Percentiles rank a stretch among this genome's conserved stretches.
Evolutionary conservation across 1,140 invertebrate genomes (phyloP).

Genomic region (Hylaeus anthracinus): DNA sequence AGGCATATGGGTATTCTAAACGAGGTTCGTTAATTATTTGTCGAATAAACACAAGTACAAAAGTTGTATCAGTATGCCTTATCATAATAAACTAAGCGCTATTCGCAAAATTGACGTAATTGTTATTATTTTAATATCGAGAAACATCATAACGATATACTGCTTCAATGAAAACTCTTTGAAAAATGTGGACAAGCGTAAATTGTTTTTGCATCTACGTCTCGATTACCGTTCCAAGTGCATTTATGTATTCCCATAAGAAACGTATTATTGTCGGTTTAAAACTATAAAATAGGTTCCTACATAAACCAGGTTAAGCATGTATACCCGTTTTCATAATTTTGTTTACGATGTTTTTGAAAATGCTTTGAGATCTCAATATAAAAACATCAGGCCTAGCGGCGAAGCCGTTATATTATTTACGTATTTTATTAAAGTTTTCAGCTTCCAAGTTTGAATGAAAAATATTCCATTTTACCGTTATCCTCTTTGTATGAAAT

Average conservation of each 20-base stretch:
- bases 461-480: slow-evolving; percentile 32
- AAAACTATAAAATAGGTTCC: slow-evolving; percentile 71
- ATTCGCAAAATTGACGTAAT: slow-evolving; percentile 38
- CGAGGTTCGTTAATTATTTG: slow-evolving; percentile 27
- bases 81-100: slow-evolving; percentile 58
- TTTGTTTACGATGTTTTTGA: slow-evolving; percentile 73
- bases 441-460: slow-evolving; percentile 45
- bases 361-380: slow-evolving; percentile 76
- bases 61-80: slow-evolving; percentile 67
- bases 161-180: slow-evolving; percentile 10
- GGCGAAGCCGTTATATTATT: slow-evolving; percentile 61
- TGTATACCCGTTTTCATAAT: slow-evolving; percentile 59
- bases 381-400: slow-evolving; percentile 71
- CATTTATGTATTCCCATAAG: slow-evolving; percentile 70
- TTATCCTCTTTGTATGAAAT: slow-evolving; percentile 54
- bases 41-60: slow-evolving; percentile 62
- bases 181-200: slow-evolving; percentile 38
- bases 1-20: slow-evolving; percentile 34
- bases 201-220: slow-evolving; percentile 38
- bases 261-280: slow-evolving; percentile 69
- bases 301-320: slow-evolving; percentile 62
- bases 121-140: slow-evolving; percentile 33
- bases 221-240: slow-evolving; percentile 67
- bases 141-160: slow-evolving; percentile 15
- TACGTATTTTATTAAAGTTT: slow-evolving; percentile 49